Conservation (phyloP, 1,140 invertebrate species). For the Pentalonia nigronervosa region DNA sequence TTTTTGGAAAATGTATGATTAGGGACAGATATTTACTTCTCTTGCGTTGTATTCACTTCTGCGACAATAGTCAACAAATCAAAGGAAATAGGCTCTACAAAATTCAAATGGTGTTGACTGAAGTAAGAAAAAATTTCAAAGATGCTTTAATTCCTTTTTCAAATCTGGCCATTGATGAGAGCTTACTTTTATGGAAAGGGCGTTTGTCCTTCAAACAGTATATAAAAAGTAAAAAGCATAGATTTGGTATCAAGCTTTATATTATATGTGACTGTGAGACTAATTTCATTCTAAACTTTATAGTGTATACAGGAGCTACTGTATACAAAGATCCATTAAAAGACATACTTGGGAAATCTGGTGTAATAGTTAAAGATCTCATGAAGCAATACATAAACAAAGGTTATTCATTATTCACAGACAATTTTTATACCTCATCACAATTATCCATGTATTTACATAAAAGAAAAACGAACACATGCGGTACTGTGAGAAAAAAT, state of each 20-base stretch:
- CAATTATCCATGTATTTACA: conserved; percentile 60
- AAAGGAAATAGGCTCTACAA: background rate
- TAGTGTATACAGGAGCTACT: background rate
- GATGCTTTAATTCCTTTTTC: background rate
- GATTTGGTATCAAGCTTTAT: too few relatives aligned
- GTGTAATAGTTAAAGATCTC: conserved; percentile 61
- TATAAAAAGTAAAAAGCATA: background rate
- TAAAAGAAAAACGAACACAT: conserved; percentile 60
- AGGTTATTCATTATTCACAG: conserved; percentile 61
- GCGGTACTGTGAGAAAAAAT: conserved; percentile 61
- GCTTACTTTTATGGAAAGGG: conserved; percentile 1
- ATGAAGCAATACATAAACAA: conserved; percentile 62
- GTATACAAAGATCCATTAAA: background rate
- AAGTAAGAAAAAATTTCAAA: conserved; percentile 3
- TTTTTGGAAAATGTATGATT: conserved; percentile 56
- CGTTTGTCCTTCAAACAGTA: background rate
- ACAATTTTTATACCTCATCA: conserved; percentile 62
- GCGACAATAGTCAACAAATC: conserved; percentile 43
- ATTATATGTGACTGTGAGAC: too few relatives aligned
- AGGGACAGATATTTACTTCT: conserved; percentile 59
- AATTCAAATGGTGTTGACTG: background rate
- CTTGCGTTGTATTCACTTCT: conserved; percentile 58
- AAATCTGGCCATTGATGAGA: conserved; percentile 1
- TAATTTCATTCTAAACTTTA: background rate
- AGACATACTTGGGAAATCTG: conserved; percentile 61